A percentile compares a stretch with the other conserved stretches of the same genome.
phyloP scores from a whole-genome alignment of 2,113 vertebrate genomes.

The Gavialis gangeticus region DNA sequence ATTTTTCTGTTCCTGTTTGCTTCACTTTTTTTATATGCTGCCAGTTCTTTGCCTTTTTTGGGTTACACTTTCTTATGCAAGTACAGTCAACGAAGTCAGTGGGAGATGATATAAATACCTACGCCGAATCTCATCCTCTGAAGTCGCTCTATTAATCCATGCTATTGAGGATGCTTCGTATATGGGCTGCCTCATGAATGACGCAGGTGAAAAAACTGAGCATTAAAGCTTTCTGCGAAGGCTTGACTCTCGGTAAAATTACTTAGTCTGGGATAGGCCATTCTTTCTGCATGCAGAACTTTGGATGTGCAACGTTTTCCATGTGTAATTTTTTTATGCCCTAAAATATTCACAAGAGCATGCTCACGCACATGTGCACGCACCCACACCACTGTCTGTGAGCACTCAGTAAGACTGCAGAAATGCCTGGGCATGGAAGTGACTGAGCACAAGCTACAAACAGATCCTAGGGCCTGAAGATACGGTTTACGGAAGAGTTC shows the following conservation, averaged over 20 bases:
- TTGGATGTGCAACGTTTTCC: neutral
- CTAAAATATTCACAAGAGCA: neutral
- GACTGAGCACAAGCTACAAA: neutral
- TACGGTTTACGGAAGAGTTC: conserved; percentile 36
- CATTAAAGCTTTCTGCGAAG: neutral
- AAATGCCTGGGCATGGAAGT: neutral
- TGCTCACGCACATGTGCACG: neutral
- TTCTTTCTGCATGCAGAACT: neutral
- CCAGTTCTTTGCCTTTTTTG: neutral
- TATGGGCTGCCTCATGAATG: conserved; percentile 34
- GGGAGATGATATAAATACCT: conserved; percentile 56
- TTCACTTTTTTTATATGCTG: conserved; percentile 10
- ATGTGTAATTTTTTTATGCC: neutral
- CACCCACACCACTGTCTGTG: too few species aligned
- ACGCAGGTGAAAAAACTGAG: conserved; percentile 38
- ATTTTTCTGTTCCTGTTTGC: neutral
- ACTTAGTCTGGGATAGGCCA: neutral
- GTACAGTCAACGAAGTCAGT: neutral
- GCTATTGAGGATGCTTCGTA: conserved; percentile 36
- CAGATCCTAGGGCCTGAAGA: neutral
- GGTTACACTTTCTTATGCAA: neutral
- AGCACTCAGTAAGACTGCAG: too few species aligned
- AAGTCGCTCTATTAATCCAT: conserved; percentile 52
- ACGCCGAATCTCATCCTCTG: conserved; percentile 26
- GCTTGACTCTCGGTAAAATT: neutral